These are phyloP conservation scores for Drosophila navojoa DNA, from an alignment of 1,140 invertebrate species.

Conservation along the genomic window DNA sequence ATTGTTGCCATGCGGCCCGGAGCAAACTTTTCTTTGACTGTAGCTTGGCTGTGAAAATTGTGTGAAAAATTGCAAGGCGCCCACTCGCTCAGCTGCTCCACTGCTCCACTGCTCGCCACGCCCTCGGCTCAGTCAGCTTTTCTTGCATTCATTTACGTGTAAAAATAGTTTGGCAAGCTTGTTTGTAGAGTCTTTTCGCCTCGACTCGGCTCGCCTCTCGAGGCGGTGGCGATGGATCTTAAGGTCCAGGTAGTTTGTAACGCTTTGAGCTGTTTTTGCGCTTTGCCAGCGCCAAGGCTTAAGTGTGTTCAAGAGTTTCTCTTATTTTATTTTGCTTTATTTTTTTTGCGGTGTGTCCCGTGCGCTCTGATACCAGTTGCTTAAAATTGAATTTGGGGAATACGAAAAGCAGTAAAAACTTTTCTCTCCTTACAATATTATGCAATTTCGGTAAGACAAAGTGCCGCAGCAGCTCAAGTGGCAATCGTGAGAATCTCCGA, in stretches of 20 bases:
- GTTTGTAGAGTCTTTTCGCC: slow-evolving; percentile 11
- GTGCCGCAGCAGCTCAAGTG: not conserved
- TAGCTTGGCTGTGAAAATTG: slow-evolving; percentile 65
- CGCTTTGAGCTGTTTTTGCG: slow-evolving; percentile 39
- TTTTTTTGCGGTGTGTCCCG: slow-evolving; percentile 21
- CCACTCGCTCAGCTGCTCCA: slow-evolving; percentile 1
- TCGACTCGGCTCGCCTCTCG: slow-evolving; percentile 17
- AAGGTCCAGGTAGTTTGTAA: slow-evolving; percentile 39
- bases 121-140: slow-evolving; percentile 3
- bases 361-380: slow-evolving; percentile 13
- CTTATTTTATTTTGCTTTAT: too few species aligned
- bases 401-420: slow-evolving; percentile 9
- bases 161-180: slow-evolving; percentile 67
- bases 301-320: slow-evolving; percentile 48
- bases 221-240: slow-evolving; percentile 23
- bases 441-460: not conserved
- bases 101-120: not conserved
- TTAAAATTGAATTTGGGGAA: slow-evolving; percentile 42
- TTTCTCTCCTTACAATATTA: slow-evolving; percentile 6
- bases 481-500: not conserved
- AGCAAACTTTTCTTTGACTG: slow-evolving; percentile 66
- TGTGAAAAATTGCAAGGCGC: slow-evolving; percentile 73
- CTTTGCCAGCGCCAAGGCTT: slow-evolving; percentile 27
- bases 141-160: slow-evolving; percentile 70
- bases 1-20: slow-evolving; percentile 67